Conservation (phyloP, 2,888 invertebrate genomes). For the Leptopilina syphax region DNA sequence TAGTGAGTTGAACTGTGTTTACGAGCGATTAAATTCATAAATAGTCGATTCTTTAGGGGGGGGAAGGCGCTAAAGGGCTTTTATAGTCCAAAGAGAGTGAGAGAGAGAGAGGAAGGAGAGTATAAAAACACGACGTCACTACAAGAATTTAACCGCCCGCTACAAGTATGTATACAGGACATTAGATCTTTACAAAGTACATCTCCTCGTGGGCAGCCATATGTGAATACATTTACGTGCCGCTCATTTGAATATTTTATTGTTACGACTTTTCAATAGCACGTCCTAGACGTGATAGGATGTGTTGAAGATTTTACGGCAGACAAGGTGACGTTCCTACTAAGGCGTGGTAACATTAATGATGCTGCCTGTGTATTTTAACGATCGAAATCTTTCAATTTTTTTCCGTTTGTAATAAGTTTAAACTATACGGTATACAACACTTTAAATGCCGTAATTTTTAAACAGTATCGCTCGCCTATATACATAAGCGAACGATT, state of each 20-base stretch:
- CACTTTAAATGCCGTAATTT: constrained; percentile 1
- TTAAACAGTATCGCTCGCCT: not conserved
- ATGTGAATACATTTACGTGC: constrained; percentile 44
- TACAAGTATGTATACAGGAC: constrained; percentile 57
- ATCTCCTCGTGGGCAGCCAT: not conserved
- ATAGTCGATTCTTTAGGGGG: constrained; percentile 63
- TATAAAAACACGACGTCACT: constrained; percentile 56
- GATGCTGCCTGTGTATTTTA: constrained; percentile 34
- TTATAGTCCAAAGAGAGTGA: not conserved
- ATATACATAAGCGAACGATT: too few relatives aligned
- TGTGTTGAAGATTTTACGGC: constrained; percentile 43
- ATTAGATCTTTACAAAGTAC: constrained; percentile 45
- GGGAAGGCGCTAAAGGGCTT: constrained; percentile 41
- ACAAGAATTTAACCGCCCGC: constrained; percentile 58
- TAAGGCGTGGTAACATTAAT: constrained; percentile 40
- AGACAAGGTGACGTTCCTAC: constrained; percentile 38
- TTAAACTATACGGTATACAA: not conserved
- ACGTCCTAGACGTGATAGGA: constrained; percentile 35
- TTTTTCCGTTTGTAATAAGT: not conserved
- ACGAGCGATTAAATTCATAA: constrained; percentile 70
- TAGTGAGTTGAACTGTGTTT: constrained; percentile 61
- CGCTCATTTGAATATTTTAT: constrained; percentile 67
- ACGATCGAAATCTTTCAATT: constrained; percentile 11
- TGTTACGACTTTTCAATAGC: constrained; percentile 61
- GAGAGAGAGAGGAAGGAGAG: constrained; percentile 13